Base-by-base conservation (phyloP, 2,113 vertebrate genomes). In the Piaya cayana region DNA sequence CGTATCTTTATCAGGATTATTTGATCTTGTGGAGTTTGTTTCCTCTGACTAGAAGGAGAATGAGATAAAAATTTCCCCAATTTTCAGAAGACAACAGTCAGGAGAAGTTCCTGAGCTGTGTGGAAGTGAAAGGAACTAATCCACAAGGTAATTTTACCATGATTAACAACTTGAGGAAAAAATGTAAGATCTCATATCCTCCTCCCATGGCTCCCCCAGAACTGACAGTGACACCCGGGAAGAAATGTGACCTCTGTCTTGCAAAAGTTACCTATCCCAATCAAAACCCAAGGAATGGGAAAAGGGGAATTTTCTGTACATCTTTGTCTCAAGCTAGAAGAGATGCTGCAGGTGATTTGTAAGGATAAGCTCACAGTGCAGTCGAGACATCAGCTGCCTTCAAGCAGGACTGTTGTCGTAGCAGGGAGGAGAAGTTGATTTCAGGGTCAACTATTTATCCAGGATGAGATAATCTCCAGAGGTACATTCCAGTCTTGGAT, bases 181-280 rank as follows among this genome's bases (percentile, higher is more conserved):
- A 95, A 64, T 13, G 1, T 25, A 77, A 80, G 1, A 5, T 32
- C n/a, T 91, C 58, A 12, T 49, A 49, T 49, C 47, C 4, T 67
- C 27, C 8, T 80, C 17, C 18, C 15, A 58, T 21, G 19, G 6
- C 22, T 81, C 64, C 20, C 63, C 26, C 32, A 74, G 39, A 77
- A 34, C 18, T 49, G 4, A 9, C 19, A 23, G 7, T 42, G 6
- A 5, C 36, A 77, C 25, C 18, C 58, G 37, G 36, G 37, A 83
- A 88, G 50, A 62, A 50, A 70, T 11, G 14, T 60, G 63, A 72
- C 6, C 5, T 6, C 5, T 72, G 55, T 62, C 42, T 72, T 65
- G 22, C 1, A 18, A 4, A 53, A 62, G 49, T 36, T 0, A 5
- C 13, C 34, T 4, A 11, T 14, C 22, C 5, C 22, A 75, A 6